Conservation (phyloP, 2,113 vertebrate species). For the Cochlearius cochlearius region DNA sequence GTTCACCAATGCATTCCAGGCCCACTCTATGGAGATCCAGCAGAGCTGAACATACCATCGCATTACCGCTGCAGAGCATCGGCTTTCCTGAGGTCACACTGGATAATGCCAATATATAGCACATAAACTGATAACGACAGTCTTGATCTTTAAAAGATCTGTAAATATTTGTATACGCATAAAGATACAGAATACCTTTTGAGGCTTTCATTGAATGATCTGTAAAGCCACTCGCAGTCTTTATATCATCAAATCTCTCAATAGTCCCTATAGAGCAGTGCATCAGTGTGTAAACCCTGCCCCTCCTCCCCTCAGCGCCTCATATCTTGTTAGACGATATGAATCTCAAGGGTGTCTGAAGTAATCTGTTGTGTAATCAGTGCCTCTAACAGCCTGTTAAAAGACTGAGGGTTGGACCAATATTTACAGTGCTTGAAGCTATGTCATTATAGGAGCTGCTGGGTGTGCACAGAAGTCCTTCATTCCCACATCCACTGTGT, state of each 20-base stretch:
- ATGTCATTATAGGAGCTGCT: neutral
- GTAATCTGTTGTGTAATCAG: slow-evolving; percentile 24
- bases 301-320: neutral
- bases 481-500: neutral
- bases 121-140: neutral
- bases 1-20: slow-evolving; percentile 85
- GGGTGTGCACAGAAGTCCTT: neutral
- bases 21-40: slow-evolving; percentile 86
- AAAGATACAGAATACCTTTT: neutral
- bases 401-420: neutral
- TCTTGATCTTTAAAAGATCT: slow-evolving; percentile 18
- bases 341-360: neutral
- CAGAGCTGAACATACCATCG: slow-evolving; percentile 77
- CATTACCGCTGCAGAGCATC: slow-evolving; percentile 49
- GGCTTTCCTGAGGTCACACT: slow-evolving; percentile 77
- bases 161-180: slow-evolving; percentile 43
- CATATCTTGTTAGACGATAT: neutral
- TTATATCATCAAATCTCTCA: neutral
- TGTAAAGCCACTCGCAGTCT: neutral
- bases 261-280: neutral
- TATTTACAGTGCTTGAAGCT: neutral
- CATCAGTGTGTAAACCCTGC: neutral
- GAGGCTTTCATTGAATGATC: neutral
- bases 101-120: slow-evolving; percentile 34
- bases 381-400: neutral